Percentiles rank a stretch among this genome's conserved stretches.
These are phyloP conservation scores for Zoanthus gigantus DNA, from an alignment of 92 coral and sea anemone species.

Conservation along the genomic window DNA sequence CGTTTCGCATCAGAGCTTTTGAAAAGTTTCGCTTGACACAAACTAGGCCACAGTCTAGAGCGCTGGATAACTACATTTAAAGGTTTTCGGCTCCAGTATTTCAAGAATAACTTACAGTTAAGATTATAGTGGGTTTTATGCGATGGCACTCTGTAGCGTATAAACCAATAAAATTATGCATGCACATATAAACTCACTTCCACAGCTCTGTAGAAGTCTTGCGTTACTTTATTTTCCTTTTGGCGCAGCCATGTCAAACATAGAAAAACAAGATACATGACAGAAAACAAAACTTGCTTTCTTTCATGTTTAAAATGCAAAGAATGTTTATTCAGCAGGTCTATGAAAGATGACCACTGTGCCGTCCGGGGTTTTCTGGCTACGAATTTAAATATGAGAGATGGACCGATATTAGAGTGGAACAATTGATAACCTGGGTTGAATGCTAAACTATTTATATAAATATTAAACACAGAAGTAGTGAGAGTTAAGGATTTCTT, in stretches of 20 bases:
- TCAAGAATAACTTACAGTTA: not conserved
- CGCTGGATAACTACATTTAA: not conserved
- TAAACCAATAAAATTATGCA: conserved; percentile 33
- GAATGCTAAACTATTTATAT: conserved; percentile 5
- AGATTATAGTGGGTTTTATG: not conserved
- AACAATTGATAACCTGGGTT: conserved; percentile 40
- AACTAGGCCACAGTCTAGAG: not conserved
- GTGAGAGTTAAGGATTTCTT: not conserved
- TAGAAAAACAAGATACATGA: not conserved
- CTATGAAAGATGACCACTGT: not conserved
- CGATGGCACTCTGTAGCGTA: not conserved
- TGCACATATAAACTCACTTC: not conserved
- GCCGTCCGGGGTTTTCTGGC: not conserved
- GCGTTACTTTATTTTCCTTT: not conserved
- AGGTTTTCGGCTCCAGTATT: not conserved
- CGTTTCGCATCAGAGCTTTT: conserved; percentile 16
- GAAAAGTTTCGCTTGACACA: not conserved
- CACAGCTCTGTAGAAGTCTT: not conserved
- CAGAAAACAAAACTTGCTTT: not conserved
- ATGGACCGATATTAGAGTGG: conserved; percentile 52
- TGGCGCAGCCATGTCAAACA: not conserved
- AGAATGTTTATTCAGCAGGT: not conserved
- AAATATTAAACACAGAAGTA: not conserved
- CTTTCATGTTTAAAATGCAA: not conserved
- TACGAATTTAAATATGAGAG: conserved; percentile 45